phyloP scores from a whole-genome alignment of 92 coral and sea anemone genomes.

The Meandrina meandrites region DNA sequence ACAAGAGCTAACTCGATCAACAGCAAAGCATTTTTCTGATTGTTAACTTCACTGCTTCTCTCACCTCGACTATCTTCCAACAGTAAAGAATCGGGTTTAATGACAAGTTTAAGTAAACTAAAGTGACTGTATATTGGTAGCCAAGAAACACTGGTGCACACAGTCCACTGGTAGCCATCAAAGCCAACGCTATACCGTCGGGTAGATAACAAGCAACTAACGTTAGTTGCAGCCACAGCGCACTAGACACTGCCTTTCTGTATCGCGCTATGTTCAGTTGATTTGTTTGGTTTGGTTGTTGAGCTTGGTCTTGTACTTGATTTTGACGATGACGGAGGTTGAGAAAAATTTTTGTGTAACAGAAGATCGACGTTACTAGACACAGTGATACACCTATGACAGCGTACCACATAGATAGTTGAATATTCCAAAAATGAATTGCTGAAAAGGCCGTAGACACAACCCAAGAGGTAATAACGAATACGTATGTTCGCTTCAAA shows the following conservation, averaged over 20 bases:
- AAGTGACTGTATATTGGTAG: not conserved
- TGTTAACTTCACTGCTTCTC: conserved; percentile 4
- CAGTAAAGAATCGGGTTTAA: conserved; percentile 35
- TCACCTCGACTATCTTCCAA: conserved; percentile 10
- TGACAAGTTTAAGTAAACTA: conserved; percentile 23
- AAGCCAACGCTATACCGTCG: no score
- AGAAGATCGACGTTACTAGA: no score
- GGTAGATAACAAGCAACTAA: conserved; percentile 12
- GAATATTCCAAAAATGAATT: no score
- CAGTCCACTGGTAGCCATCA: no score
- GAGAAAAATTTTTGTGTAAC: no score
- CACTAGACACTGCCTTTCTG: conserved; percentile 1
- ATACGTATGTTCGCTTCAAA: not conserved
- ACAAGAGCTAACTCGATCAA: not conserved
- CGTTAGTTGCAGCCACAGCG: conserved; percentile 2
- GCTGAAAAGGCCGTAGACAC: no score
- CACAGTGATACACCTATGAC: no score
- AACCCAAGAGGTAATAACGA: not conserved
- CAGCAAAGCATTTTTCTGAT: not conserved
- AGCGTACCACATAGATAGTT: no score
- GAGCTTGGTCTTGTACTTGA: no score
- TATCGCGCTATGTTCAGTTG: not conserved
- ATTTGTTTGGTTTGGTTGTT: no score
- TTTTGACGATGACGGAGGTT: no score
- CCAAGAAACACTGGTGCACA: no score